Evolutionary conservation across 2,797 vertebrate species (phyloP).

Genomic region (Crenichthys baileyi): DNA sequence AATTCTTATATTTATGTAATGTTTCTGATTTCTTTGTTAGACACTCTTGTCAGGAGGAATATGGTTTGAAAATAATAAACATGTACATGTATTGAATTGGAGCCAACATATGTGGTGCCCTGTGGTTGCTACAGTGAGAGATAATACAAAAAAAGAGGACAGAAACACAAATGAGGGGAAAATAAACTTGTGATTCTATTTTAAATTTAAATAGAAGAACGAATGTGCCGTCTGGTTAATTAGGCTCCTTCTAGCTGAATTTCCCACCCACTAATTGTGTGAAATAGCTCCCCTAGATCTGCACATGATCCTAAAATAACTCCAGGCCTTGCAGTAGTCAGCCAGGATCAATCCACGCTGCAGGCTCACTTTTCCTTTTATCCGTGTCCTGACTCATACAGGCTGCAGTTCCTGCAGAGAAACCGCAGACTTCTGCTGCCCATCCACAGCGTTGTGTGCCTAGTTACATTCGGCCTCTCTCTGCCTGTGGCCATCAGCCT

Average conservation of each 20-base stretch:
- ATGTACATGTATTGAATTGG: conserved; percentile 4
- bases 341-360: conserved; percentile 40
- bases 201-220: background rate
- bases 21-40: background rate
- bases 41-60: background rate
- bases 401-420: conserved; percentile 87
- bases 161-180: background rate
- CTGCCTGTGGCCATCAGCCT: conserved; percentile 98
- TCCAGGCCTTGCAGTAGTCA: conserved; percentile 27
- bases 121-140: conserved; percentile 1
- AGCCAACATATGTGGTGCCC: conserved; percentile 34
- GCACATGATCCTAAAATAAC: conserved; percentile 53
- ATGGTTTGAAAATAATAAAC: conserved; percentile 8
- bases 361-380: conserved; percentile 33
- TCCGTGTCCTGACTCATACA: conserved; percentile 59
- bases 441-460: conserved; percentile 94
- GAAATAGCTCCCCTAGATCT: conserved; percentile 40
- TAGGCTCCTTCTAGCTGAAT: conserved; percentile 29
- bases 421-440: conserved; percentile 90
- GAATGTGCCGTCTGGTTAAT: conserved; percentile 25
- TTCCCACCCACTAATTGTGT: conserved; percentile 36
- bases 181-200: background rate
- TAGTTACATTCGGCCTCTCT: conserved; percentile 94
- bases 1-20: background rate
- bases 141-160: background rate